Evolutionary conservation across 1,140 invertebrate species (phyloP), one percentile per base, ranked within the genome.

Genomic region (Andrena cerasifolii): DNA sequence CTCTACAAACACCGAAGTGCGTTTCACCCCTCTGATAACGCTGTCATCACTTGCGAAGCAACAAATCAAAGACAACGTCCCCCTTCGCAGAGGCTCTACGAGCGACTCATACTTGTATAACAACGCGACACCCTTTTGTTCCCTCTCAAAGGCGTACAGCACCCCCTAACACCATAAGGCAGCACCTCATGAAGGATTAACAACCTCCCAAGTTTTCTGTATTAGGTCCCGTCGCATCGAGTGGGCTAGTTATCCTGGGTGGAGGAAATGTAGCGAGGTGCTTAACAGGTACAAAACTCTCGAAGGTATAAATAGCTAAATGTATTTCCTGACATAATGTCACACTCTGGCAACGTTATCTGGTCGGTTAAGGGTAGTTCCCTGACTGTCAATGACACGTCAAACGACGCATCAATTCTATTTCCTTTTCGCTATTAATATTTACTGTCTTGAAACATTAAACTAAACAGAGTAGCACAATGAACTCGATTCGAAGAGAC

Each of bases 1-100:
- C 8, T 53, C 58, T 33, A 21, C 59, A 24, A 7, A 16, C 61
- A 43, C 45, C 10, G 47, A 51, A 10, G 1, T 21, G 28, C 2
- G 14, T 31, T 67, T 49, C 63, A 58, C 47, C 59, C 71, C 53
- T 56, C 43, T 45, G 45, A 53, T 47, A 75, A 75, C 28, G 40
- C 53, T 56, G 24, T 68, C 71, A n/a, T 45, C 31, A 47, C 43
- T 67, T 24, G 28, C 53, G 28, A 26, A n/a, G 73, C 10, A 36
- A 59, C 73, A 76, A 76, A 76, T 58, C 63, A 66, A 58, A 68
- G 47, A 58, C 63, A 68, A 68, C 51, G 51, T 68, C 66, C 68
- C 73, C 63, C 73, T 53, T 68, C 47, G 26, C 18, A 16, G 8
- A 45, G 45, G 18, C 43, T 49, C 33, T 40, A 40, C 28, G 8